phyloP scores from a whole-genome alignment of 2,113 vertebrate genomes.

The Tenrec ecaudatus region DNA sequence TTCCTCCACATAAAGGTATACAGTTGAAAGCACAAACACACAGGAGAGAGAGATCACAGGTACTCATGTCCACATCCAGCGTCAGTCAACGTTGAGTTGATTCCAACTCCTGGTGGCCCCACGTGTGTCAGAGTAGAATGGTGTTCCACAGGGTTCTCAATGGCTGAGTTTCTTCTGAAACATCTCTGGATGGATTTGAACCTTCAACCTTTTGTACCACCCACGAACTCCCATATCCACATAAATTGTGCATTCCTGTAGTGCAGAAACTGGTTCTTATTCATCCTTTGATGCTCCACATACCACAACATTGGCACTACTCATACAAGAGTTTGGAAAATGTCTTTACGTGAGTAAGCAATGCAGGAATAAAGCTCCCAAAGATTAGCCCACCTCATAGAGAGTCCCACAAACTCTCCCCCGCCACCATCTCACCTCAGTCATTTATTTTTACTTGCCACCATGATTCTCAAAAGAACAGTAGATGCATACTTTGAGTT shows the following conservation, averaged over 20 bases:
- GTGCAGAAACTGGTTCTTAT: not conserved
- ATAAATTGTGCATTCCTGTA: not conserved
- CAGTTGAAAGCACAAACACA: rapidly evolving
- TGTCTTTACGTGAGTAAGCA: not conserved
- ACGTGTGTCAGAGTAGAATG: not conserved
- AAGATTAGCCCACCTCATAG: not conserved
- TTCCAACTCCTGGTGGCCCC: not conserved
- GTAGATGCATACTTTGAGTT: conserved; percentile 12
- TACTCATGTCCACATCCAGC: not conserved
- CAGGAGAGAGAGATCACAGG: not conserved
- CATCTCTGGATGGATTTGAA: not conserved
- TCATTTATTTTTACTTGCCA: not conserved
- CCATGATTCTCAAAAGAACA: not conserved
- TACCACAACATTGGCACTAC: not conserved
- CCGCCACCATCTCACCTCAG: not conserved
- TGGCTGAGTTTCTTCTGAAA: not conserved
- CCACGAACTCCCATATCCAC: not conserved
- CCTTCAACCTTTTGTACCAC: not conserved
- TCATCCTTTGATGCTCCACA: not conserved
- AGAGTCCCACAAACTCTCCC: not conserved
- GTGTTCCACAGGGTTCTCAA: not conserved
- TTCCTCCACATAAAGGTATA: not conserved
- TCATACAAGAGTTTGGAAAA: not conserved
- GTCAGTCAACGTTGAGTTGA: not conserved
- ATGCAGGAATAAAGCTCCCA: not conserved